Percentiles rank a stretch among this genome's conserved stretches.
Evolutionary conservation across 2,797 vertebrate genomes (phyloP).

Genomic region (Epinephelus awoara): DNA sequence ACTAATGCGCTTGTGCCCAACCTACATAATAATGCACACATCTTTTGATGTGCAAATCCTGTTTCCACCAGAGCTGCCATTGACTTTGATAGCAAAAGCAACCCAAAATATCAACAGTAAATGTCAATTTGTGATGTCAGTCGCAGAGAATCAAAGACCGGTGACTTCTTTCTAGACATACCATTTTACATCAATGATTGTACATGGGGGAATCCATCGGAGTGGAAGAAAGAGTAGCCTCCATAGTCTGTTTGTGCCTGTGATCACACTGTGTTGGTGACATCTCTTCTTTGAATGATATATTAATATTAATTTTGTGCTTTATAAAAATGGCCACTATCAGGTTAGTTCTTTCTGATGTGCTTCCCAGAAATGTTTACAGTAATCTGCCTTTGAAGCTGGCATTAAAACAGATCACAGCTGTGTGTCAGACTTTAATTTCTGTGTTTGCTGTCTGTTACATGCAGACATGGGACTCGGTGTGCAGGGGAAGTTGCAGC

Average conservation of each 20-base stretch:
- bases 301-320: background rate
- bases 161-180: background rate
- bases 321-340: background rate
- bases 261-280: background rate
- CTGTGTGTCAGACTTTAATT: background rate
- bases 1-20: background rate
- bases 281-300: background rate
- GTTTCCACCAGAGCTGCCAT: background rate
- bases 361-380: background rate
- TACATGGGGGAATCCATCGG: background rate
- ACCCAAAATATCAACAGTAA: background rate
- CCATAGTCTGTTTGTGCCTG: background rate
- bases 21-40: background rate
- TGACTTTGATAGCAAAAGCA: background rate
- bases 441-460: constrained; percentile 25
- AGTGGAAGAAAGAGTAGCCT: background rate
- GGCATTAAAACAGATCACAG: background rate
- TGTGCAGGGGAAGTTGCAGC: constrained; percentile 93
- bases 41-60: background rate
- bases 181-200: background rate
- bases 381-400: background rate
- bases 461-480: constrained; percentile 90
- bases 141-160: background rate
- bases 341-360: background rate
- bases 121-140: background rate